These are phyloP conservation scores for Elanoides forficatus DNA, from an alignment of 2,113 vertebrate genomes.

Conservation along the genomic window DNA sequence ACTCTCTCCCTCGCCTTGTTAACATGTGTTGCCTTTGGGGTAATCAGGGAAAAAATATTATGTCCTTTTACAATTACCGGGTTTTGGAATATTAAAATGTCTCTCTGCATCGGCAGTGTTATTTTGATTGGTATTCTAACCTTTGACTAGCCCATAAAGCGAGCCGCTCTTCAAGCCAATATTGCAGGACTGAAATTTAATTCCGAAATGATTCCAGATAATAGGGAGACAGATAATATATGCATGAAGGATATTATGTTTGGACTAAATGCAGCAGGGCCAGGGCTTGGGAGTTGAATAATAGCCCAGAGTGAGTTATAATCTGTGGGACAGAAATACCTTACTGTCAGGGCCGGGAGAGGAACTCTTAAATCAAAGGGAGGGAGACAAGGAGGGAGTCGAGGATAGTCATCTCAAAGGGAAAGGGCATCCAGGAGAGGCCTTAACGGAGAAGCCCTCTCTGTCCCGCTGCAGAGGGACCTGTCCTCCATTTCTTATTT, in stretches of 20 bases:
- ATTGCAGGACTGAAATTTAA: conserved; percentile 94
- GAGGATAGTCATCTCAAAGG: conserved; percentile 48
- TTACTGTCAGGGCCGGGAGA: conserved; percentile 93
- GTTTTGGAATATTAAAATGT: conserved; percentile 99
- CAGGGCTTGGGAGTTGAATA: conserved; percentile 96
- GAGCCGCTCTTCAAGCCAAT: conserved; percentile 87
- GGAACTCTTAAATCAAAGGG: conserved; percentile 93
- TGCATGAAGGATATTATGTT: conserved; percentile 99
- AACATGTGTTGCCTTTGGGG: conserved; percentile 87
- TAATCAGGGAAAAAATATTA: conserved; percentile 93
- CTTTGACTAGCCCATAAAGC: conserved; percentile 96
- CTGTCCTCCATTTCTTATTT: neutral
- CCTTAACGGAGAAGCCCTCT: conserved; percentile 23
- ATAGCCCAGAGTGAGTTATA: conserved; percentile 92
- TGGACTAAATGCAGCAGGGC: conserved; percentile 88
- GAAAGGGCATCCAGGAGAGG: conserved; percentile 63
- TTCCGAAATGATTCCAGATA: conserved; percentile 98
- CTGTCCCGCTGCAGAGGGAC: neutral
- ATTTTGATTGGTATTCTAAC: conserved; percentile 99
- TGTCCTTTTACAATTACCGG: conserved; percentile 98
- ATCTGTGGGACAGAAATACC: conserved; percentile 96
- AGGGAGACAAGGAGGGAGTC: conserved; percentile 42
- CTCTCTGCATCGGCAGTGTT: conserved; percentile 92
- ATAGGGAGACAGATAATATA: conserved; percentile 99
- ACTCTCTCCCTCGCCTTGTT: conserved; percentile 81